Evolutionary conservation across 2,113 vertebrate genomes (phyloP), one percentile per base, ranked within the genome.

Genomic region (Cairina moschata): DNA sequence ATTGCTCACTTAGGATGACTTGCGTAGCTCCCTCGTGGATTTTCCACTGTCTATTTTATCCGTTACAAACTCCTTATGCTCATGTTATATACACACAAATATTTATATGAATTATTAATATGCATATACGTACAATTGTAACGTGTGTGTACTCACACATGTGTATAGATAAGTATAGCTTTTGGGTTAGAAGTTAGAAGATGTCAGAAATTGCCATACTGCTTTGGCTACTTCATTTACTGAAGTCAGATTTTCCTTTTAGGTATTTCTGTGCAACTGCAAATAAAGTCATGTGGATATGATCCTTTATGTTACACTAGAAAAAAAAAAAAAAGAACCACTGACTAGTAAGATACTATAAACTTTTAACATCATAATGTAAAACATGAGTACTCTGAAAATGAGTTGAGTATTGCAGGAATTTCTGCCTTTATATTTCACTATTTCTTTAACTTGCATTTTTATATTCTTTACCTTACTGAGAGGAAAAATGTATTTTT

Each of bases 1-100:
- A 66, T 93, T 90, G n/a, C 87, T 90, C 71, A 74, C 23, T 96
- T 83, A 73, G 50, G 67, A 74, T 90, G 75, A 80, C 67, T 94
- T 92, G 55, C 44, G 71, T n/a, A 71, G 52, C 50, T 94, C 63
- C 63, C 55, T 94, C 62, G 21, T 83, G 84, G 50, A 74, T 95
- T 93, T 94, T 34, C 36, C 31, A 58, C 82, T 76, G 32, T 81
- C 94, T 63, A n/a, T 93, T 93, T 75, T 92, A 69, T 59, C 54
- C 17, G 12, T 90, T 91, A 25, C 48, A 82, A 92, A 76, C 5
- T 82, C 62, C 58, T 25, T 92, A 66, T 17, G 22, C 46, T 48
- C 28, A 42, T 91, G 89, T 93, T 85, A 84, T 76, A 58, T 58
- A 58, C 92, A 40, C 56, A 54, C 86, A 81, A 88, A 75, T 89